Conservation (phyloP, 2,113 vertebrate genomes). For the Numenius arquata region DNA sequence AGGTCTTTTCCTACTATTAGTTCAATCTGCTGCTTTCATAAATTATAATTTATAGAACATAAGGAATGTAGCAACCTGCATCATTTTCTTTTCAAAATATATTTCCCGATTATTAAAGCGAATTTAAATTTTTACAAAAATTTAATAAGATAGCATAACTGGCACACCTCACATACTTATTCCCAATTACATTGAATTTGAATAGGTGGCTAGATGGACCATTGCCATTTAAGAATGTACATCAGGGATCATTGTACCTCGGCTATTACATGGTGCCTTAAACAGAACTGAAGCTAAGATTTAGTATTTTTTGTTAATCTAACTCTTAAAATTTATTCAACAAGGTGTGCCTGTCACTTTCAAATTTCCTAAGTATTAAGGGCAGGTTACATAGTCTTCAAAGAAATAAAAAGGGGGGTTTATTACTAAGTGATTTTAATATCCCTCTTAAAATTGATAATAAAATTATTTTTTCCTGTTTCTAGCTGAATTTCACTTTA, state of each 20-base stretch:
- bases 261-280: constrained; percentile 85
- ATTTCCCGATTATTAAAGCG: constrained; percentile 74
- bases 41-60: constrained; percentile 75
- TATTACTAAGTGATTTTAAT: constrained; percentile 38
- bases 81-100: constrained; percentile 71
- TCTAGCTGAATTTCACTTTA: constrained; percentile 78
- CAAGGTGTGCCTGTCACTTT: constrained; percentile 75
- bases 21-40: constrained; percentile 75
- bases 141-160: constrained; percentile 73
- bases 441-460: constrained; percentile 63
- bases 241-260: constrained; percentile 84
- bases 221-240: constrained; percentile 82
- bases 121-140: constrained; percentile 70
- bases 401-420: constrained; percentile 43
- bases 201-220: constrained; percentile 75
- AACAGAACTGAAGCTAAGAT: constrained; percentile 79
- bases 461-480: constrained; percentile 69
- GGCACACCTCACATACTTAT: constrained; percentile 74
- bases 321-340: constrained; percentile 69
- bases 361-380: constrained; percentile 61
- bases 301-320: constrained; percentile 74
- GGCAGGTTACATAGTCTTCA: constrained; percentile 69
- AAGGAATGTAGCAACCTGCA: constrained; percentile 79
- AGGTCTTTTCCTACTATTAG: constrained; percentile 75
- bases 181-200: constrained; percentile 69